Evolutionary conservation across 2,113 vertebrate genomes (phyloP).

Genomic region (Hiodon alosoides): DNA sequence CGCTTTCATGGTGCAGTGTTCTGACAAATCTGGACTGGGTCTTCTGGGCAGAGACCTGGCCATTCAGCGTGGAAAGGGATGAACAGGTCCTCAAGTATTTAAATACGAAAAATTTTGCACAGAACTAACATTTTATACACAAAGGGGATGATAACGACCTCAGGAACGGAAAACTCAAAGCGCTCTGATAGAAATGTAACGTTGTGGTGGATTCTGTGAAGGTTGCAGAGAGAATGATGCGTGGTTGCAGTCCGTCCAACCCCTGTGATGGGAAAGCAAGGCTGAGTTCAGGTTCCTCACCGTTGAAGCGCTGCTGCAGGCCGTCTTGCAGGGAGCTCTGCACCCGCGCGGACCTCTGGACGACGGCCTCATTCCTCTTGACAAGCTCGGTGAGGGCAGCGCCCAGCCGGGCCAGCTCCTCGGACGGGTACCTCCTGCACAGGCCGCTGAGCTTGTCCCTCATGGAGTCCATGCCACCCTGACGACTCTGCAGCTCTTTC

Average conservation of each 20-base stretch:
- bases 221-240: too few relatives aligned
- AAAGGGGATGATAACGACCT: too few relatives aligned
- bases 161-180: too few relatives aligned
- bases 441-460: conserved; percentile 77
- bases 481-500: conserved; percentile 74
- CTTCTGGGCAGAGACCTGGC: background rate
- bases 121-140: background rate
- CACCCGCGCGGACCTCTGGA: conserved; percentile 69
- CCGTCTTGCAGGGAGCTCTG: conserved; percentile 74
- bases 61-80: background rate
- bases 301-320: conserved; percentile 74
- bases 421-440: conserved; percentile 78
- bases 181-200: too few relatives aligned
- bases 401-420: conserved; percentile 75
- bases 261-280: too few relatives aligned
- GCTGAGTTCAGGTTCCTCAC: conserved; percentile 64
- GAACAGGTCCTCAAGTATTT: background rate
- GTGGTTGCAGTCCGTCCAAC: too few relatives aligned
- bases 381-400: conserved; percentile 69
- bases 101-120: background rate
- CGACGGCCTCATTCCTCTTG: conserved; percentile 77
- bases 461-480: conserved; percentile 68
- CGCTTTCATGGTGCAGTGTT: background rate
- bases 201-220: too few relatives aligned
- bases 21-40: background rate